Percentiles rank a stretch among this genome's conserved stretches.
phyloP scores from a whole-genome alignment of 2,888 invertebrate genomes.

The Scaptomyza caliginosa region DNA sequence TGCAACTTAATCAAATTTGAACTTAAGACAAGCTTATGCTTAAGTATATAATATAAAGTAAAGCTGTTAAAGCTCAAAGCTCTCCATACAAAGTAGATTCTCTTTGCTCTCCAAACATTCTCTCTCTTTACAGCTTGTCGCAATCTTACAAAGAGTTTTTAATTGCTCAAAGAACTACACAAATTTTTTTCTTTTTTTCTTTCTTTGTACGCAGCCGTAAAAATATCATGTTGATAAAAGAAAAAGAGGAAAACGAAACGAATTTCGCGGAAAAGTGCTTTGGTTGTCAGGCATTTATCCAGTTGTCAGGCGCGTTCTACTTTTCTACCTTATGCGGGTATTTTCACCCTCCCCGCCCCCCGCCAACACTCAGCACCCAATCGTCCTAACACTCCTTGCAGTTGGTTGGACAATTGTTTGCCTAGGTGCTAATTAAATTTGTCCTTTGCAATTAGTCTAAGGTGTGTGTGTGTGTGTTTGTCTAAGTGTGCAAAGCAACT shows the following conservation, averaged over 20 bases:
- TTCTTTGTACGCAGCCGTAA: neutral
- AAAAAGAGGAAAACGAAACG: neutral
- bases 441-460: constrained; percentile 53
- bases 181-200: neutral
- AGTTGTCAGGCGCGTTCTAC: neutral
- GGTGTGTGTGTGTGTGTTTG: neutral
- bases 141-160: neutral
- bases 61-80: neutral
- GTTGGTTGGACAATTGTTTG: constrained; percentile 41
- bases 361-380: too few relatives aligned
- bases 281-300: constrained; percentile 6
- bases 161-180: constrained; percentile 10
- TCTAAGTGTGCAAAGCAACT: constrained; percentile 16
- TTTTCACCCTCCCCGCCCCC: neutral
- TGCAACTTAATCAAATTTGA: neutral
- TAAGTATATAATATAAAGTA: too few relatives aligned
- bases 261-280: neutral
- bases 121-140: neutral
- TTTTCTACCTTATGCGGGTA: neutral
- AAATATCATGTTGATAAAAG: neutral
- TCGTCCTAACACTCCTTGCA: too few relatives aligned
- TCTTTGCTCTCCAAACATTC: neutral
- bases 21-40: neutral
- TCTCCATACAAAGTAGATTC: neutral
- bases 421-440: constrained; percentile 65